A percentile compares a stretch with the other conserved stretches of the same genome.
These are phyloP conservation scores for Siniperca chuatsi DNA, from an alignment of 2,113 vertebrate genomes.

Conservation along the genomic window DNA sequence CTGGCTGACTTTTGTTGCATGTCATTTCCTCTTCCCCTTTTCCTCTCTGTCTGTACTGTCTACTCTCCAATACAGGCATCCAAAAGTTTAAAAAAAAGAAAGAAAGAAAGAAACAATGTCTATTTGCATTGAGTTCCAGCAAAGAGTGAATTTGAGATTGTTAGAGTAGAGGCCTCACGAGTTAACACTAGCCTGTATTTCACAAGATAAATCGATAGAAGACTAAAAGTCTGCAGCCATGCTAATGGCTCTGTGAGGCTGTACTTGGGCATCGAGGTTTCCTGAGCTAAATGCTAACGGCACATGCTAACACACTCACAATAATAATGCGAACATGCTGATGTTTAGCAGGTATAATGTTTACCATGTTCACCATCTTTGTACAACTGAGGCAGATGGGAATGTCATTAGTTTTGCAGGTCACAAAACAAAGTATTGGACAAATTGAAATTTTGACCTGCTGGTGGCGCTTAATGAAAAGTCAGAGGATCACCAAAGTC, in stretches of 20 bases:
- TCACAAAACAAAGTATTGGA: neutral
- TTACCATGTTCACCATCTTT: neutral
- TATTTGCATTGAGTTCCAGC: neutral
- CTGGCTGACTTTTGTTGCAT: neutral
- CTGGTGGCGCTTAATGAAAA: neutral
- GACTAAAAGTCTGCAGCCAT: neutral
- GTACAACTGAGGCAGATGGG: neutral
- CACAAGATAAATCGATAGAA: neutral
- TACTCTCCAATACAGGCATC: neutral
- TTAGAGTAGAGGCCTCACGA: neutral
- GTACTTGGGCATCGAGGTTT: neutral
- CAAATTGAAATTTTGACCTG: neutral
- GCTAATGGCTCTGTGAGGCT: neutral
- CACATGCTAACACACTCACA: neutral
- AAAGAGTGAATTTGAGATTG: neutral
- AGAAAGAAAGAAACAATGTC: neutral
- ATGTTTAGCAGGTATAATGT: neutral
- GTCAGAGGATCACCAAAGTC: neutral
- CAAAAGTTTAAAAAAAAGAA: neutral
- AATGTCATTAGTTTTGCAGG: neutral
- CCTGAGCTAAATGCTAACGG: neutral
- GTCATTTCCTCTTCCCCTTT: neutral
- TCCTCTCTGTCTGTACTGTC: neutral
- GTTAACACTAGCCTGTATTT: neutral
- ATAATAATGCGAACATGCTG: neutral